Base-by-base conservation (phyloP, 2,888 invertebrate genomes). In the Aradus depressus region DNA sequence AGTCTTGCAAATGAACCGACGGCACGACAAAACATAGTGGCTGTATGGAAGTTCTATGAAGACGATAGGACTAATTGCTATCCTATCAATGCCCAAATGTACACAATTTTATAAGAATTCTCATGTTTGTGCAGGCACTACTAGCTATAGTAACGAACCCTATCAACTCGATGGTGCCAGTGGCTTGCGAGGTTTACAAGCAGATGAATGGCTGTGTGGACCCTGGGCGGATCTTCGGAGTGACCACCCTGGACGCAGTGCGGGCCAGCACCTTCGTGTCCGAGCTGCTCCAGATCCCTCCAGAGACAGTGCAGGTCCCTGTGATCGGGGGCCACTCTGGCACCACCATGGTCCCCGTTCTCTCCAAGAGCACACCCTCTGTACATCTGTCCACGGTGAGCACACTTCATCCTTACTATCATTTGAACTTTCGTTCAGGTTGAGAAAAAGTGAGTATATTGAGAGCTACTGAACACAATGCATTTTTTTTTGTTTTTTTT, bases 241-340 rank as follows among this genome's bases (percentile, higher is more conserved):
- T 89, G 3, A 84, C 84, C 42, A 76, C 80, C 5, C 67, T 84
- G 26, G 81, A 87, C 65, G 70, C 77, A 23, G 76, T 88, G 21
- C 72, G 86, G 60, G 79, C 87, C 0, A 84, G 84, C 64, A 75
- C 80, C n/a, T 76, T 88, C 62, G 79, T 80, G 32, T 81, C 86
- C 2, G 72, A 77, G 56, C 72, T 76, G 14, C 67, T 79, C 64
- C 75, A 75, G 1, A 59, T 82, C 34, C 74, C 77, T 58, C 80
- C 84, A 1, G 70, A 74, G 55, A 71, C 75, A 56, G 80, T 84
- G 10, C 67, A 71, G 57, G 79, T 86, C 6, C 89, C 89, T 0
- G 81, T 89, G 0, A 71, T 80, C 44, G 87, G 89, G 26, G 90
- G 90, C 0, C 81, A 83, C 65, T 78, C 81, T 18, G 75, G 79